Percentiles rank a stretch among this genome's conserved stretches.
Evolutionary conservation across 2,797 vertebrate genomes (phyloP).

Genomic region (Leptatherina wallacei): DNA sequence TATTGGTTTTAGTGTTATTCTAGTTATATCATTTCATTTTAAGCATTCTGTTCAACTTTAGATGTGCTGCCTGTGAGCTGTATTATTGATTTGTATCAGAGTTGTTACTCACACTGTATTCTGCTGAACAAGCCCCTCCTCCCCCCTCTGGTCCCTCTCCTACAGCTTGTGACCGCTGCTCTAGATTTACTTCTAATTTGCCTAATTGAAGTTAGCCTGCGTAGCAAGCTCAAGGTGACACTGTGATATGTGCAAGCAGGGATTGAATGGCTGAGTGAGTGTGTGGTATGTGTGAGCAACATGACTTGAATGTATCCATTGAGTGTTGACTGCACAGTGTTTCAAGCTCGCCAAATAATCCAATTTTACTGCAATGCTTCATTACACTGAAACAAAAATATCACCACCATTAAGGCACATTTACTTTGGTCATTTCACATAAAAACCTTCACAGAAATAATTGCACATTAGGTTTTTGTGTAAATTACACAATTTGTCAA

Average conservation of each 20-base stretch:
- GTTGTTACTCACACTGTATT: conserved; percentile 53
- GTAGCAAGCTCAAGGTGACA: conserved; percentile 77
- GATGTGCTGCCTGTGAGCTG: conserved; percentile 49
- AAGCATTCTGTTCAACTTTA: conserved; percentile 30
- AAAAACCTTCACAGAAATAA: neutral
- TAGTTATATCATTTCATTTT: neutral
- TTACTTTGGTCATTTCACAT: conserved; percentile 7
- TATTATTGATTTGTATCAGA: conserved; percentile 74
- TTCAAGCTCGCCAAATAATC: conserved; percentile 54
- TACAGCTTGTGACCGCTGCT: conserved; percentile 63
- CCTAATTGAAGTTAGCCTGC: conserved; percentile 80
- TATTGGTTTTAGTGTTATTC: neutral
- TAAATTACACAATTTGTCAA: neutral
- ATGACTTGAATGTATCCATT: conserved; percentile 21
- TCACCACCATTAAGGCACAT: conserved; percentile 10
- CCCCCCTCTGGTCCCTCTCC: conserved; percentile 31
- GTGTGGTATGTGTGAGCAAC: conserved; percentile 17
- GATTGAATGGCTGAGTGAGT: conserved; percentile 21
- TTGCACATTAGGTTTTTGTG: neutral
- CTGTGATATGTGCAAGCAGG: conserved; percentile 40
- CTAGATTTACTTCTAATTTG: conserved; percentile 78
- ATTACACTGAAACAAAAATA: conserved; percentile 55
- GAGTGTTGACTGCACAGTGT: conserved; percentile 32
- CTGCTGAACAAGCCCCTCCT: conserved; percentile 61
- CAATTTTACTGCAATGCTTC: conserved; percentile 33